A percentile compares a stretch with the other conserved stretches of the same genome.
These are phyloP conservation scores for Drepanosiphum platanoidis DNA, from an alignment of 2,888 invertebrate species.

Conservation along the genomic window DNA sequence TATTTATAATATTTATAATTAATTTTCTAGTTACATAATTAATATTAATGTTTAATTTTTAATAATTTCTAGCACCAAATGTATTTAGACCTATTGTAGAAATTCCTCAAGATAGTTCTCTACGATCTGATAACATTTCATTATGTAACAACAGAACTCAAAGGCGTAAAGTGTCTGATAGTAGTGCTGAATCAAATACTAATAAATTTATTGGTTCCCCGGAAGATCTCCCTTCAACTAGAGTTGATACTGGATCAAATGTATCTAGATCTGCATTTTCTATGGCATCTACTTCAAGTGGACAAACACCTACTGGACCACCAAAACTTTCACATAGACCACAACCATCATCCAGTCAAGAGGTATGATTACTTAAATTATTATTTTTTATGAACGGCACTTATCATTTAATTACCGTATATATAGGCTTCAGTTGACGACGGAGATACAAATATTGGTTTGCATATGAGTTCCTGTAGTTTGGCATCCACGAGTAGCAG, in stretches of 20 bases:
- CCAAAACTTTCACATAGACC: constrained; percentile 55
- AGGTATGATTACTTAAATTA: constrained; percentile 37
- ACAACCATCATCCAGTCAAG: constrained; percentile 59
- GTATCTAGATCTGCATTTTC: constrained; percentile 50
- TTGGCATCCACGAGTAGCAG: constrained; percentile 70
- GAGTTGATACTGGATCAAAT: constrained; percentile 34
- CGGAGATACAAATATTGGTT: constrained; percentile 55
- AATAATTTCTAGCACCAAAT: constrained; percentile 50
- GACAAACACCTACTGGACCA: constrained; percentile 37
- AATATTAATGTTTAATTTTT: neutral
- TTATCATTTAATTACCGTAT: constrained; percentile 14
- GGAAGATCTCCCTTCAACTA: constrained; percentile 35
- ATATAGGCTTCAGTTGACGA: constrained; percentile 55
- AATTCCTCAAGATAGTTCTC: constrained; percentile 39
- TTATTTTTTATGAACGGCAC: neutral
- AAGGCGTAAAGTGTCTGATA: constrained; percentile 57
- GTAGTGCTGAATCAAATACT: constrained; percentile 57
- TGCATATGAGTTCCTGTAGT: constrained; percentile 70
- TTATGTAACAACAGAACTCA: constrained; percentile 31
- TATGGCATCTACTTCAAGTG: constrained; percentile 32
- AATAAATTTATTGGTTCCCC: constrained; percentile 54
- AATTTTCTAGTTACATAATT: neutral
- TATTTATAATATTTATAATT: neutral
- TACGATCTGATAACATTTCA: constrained; percentile 30
- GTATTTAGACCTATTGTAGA: constrained; percentile 57